Conservation (phyloP, 1,140 invertebrate genomes). For the Trachymyrmex cornetzi region DNA sequence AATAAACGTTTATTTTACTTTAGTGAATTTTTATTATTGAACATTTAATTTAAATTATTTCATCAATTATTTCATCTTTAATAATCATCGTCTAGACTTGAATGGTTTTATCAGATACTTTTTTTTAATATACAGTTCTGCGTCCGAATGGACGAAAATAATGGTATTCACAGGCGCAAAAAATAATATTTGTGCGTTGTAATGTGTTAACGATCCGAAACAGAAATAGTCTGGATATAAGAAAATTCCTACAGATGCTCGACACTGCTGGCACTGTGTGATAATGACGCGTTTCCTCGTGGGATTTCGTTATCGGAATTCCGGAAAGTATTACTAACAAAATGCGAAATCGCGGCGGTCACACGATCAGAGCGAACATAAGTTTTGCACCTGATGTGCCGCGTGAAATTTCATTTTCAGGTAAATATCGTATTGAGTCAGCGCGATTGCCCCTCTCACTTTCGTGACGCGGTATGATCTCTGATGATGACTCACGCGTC, state of each 20-base stretch:
- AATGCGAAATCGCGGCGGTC: constrained; percentile 39
- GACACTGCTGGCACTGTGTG: neutral
- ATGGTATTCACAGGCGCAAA: neutral
- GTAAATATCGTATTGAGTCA: constrained; percentile 28
- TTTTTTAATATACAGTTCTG: neutral
- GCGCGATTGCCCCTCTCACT: constrained; percentile 56
- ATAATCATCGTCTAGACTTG: too few species aligned
- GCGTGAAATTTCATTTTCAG: constrained; percentile 41
- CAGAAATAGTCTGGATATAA: neutral
- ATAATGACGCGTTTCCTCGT: constrained; percentile 52
- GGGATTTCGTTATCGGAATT: constrained; percentile 62
- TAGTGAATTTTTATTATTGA: too few species aligned
- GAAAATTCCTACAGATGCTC: neutral
- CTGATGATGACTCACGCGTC: constrained; percentile 54
- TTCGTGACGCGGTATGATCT: constrained; percentile 49
- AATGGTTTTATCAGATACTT: too few species aligned
- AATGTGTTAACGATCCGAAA: neutral
- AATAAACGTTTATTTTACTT: too few species aligned
- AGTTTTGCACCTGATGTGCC: neutral
- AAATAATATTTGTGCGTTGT: neutral
- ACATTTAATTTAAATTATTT: too few species aligned
- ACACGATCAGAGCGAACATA: neutral
- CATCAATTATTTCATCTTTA: too few species aligned
- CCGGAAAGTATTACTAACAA: constrained; percentile 33
- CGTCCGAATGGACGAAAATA: neutral